Percentiles rank a stretch among this genome's conserved stretches.
These are phyloP conservation scores for Chaetodon trifascialis DNA, from an alignment of 2,113 vertebrate genomes.

Conservation along the genomic window DNA sequence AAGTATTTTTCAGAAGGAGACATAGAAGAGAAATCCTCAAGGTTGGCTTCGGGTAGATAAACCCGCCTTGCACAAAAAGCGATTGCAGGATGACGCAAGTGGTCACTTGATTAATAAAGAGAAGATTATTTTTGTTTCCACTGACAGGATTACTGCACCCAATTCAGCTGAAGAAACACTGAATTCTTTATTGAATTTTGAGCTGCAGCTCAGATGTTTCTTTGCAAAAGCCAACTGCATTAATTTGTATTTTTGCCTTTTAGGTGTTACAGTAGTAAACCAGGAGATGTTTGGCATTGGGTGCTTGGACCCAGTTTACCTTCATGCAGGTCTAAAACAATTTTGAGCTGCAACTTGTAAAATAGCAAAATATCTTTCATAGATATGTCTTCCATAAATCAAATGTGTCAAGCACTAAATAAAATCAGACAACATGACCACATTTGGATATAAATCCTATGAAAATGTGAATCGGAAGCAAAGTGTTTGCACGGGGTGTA, in stretches of 20 bases:
- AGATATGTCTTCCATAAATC: neutral
- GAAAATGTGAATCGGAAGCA: slow-evolving; percentile 69
- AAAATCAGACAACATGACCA: slow-evolving; percentile 20
- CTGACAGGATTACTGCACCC: neutral
- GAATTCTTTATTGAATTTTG: too few species aligned
- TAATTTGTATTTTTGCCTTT: too few species aligned
- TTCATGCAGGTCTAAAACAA: neutral
- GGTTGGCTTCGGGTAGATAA: neutral
- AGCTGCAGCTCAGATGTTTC: too few species aligned
- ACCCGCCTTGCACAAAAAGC: neutral
- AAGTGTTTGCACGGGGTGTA: slow-evolving; percentile 55
- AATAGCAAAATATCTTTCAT: neutral
- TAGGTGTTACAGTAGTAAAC: too few species aligned
- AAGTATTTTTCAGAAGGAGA: slow-evolving; percentile 44
- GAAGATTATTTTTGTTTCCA: neutral
- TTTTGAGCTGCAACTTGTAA: neutral
- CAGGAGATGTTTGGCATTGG: too few species aligned
- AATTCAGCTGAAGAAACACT: neutral
- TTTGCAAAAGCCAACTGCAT: too few species aligned
- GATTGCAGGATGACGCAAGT: neutral
- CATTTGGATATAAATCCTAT: slow-evolving; percentile 48
- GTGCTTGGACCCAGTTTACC: too few species aligned
- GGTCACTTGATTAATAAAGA: neutral
- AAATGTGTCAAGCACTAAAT: neutral
- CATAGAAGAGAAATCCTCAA: slow-evolving; percentile 17